These are phyloP conservation scores for Acropternis orthonyx DNA, from an alignment of 2,797 vertebrate species.

Conservation along the genomic window DNA sequence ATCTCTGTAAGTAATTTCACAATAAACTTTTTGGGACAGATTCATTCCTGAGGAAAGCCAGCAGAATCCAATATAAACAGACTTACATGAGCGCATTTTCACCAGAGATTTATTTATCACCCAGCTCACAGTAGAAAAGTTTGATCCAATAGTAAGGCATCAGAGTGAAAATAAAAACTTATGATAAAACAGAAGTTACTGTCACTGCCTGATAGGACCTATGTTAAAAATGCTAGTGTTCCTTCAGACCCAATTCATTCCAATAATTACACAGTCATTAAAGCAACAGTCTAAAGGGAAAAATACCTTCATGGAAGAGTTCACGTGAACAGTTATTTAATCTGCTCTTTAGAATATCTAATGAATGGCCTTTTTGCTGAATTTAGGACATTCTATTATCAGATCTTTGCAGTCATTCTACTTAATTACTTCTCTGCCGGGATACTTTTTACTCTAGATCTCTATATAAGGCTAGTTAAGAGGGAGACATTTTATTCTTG, in stretches of 20 bases:
- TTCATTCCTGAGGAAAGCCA: background rate
- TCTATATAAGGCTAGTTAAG: background rate
- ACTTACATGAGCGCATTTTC: background rate
- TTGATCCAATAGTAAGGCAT: background rate
- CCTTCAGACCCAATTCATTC: background rate
- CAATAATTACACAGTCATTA: constrained; percentile 39
- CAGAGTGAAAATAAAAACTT: background rate
- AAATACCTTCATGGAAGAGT: constrained; percentile 2
- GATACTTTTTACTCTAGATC: background rate
- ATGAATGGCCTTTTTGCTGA: background rate
- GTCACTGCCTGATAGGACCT: background rate
- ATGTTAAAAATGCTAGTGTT: constrained; percentile 3
- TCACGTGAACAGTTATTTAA: constrained; percentile 35
- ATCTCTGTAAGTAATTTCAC: background rate
- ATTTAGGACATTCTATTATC: constrained; percentile 34
- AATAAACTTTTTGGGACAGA: background rate
- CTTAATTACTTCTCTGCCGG: constrained; percentile 34
- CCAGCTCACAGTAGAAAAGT: background rate
- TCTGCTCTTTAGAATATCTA: constrained; percentile 4
- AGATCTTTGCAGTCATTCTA: constrained; percentile 13
- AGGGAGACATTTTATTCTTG: background rate
- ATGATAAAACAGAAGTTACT: background rate
- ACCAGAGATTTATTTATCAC: background rate
- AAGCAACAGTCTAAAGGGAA: constrained; percentile 7
- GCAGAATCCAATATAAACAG: background rate